These are phyloP conservation scores for Ahaetulla prasina DNA, from an alignment of 2,113 vertebrate genomes.

Conservation along the genomic window DNA sequence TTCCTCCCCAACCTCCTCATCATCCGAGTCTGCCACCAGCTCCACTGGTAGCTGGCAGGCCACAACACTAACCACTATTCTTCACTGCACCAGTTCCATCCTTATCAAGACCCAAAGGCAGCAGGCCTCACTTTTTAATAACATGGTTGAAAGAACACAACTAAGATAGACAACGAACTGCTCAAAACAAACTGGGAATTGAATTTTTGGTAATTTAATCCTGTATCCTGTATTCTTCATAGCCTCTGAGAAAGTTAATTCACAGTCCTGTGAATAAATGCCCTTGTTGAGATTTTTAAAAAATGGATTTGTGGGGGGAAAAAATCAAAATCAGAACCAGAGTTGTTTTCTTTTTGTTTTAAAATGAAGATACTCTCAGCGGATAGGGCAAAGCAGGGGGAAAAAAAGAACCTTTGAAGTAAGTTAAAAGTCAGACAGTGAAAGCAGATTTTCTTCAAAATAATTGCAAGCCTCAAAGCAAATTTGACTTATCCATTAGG, in stretches of 20 bases:
- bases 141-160: background rate
- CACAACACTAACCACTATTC: background rate
- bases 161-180: background rate
- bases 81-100: background rate
- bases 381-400: background rate
- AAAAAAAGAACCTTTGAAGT: background rate
- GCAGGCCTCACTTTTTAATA: background rate
- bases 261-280: background rate
- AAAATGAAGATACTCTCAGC: background rate
- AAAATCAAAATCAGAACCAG: background rate
- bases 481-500: background rate
- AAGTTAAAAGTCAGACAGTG: background rate
- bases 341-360: conserved; percentile 7
- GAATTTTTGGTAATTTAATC: background rate
- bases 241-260: background rate
- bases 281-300: background rate
- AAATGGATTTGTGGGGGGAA: background rate
- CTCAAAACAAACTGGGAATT: background rate
- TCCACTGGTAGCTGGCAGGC: no score
- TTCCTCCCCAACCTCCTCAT: no score
- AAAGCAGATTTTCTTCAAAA: conserved; percentile 18
- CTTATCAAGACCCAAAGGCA: background rate
- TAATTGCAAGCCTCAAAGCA: background rate
- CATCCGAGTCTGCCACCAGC: no score
- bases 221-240: background rate